Base-by-base conservation (phyloP, 2,113 vertebrate genomes). In the Lates calcarifer region DNA sequence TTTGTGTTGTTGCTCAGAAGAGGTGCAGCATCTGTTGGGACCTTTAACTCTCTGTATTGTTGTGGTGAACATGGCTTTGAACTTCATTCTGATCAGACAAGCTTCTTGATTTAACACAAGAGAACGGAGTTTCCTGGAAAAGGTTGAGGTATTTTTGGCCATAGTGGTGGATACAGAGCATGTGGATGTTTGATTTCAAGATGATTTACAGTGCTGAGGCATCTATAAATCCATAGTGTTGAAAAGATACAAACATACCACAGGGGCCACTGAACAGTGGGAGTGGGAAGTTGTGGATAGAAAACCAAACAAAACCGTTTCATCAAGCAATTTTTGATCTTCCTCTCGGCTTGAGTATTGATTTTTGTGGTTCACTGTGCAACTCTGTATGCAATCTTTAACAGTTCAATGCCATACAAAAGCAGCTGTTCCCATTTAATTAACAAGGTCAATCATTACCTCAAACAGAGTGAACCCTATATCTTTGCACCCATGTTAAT, bases 231-330 rank as follows among this genome's bases (percentile, higher is more conserved):
- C 82, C 66, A 83, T 85, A 75, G 77, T 51, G 86, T 82, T 82
- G 83, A 93, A 91, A 91, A 87, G 81, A 88, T 68, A 83, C 61
- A 88, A 92, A 89, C 87, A 91, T 89, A 89, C 86, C 89, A 70
- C 79, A 79, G 74, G 73, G 85, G 86, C 87, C 84, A 61, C 64
- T 58, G 89, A 83, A 64, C 84, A 81, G 85, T 61, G 74, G 87
- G 85, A 89, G 86, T 86, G 87, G 81, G 90, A 87, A 87, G 89
- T 89, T 76, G 76, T 77, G 82, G 75, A 82, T 24, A 78, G 83
- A 71, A 88, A 88, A 74, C 58, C 33, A 71, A 92, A 81, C 65
- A 75, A 80, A 87, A 84, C 13, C 65, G 22, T 87, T 90, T 90
- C 84, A 85, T 89, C 73, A 74, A 81, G 86, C 61, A 72, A 77